Base-by-base conservation (phyloP, 1,140 invertebrate species). In the Neuroterus valhalla region DNA sequence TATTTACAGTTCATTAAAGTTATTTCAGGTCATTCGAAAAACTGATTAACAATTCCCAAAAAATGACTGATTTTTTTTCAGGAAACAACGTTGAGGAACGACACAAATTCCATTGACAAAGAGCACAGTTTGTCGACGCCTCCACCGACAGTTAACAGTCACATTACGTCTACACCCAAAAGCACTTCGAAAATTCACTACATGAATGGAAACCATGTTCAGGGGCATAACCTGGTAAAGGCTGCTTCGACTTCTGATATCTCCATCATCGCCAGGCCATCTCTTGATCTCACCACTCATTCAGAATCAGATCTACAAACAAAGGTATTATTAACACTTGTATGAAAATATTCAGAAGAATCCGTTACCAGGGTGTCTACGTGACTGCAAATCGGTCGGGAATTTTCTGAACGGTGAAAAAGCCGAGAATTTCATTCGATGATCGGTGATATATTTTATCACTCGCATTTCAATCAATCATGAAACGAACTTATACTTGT, bases 181-280 rank as follows among this genome's bases (percentile, higher is more conserved):
- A 77, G 70, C 68, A 68, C 62, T 46, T 69, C 73, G 14, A 72
- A 73, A 69, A 19, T 70, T 52, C 66, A 72, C 71, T 62, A 48
- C 42, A n/a, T 31, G 17, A 14, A 70, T 17, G 46, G 45, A 17
- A 68, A 23, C 42, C 70, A 73, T 70, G 21, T 21, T 1, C 46
- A 66, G 75, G 76, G 73, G 68, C 46, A 71, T 67, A 78, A 68
- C 52, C 44, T 84, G 23, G 76, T 77, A 11, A 81, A 78, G 72
- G 78, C 81, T 67, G 76, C 78, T 55, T 84, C 82, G 26, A 78
- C 82, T 52, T 84, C 82, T 52, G 82, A 84, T 79, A 43, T 84
- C 21, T 75, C 79, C 55, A 46, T 77, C 42, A 50, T 72, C 31
- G 19, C 75, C 52, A 81, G 75, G 73, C 31, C 74, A 50, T 71